Percentiles rank a stretch among this genome's conserved stretches.
These are phyloP conservation scores for Hydropotes inermis DNA, from an alignment of 2,113 vertebrate species.

Conservation along the genomic window DNA sequence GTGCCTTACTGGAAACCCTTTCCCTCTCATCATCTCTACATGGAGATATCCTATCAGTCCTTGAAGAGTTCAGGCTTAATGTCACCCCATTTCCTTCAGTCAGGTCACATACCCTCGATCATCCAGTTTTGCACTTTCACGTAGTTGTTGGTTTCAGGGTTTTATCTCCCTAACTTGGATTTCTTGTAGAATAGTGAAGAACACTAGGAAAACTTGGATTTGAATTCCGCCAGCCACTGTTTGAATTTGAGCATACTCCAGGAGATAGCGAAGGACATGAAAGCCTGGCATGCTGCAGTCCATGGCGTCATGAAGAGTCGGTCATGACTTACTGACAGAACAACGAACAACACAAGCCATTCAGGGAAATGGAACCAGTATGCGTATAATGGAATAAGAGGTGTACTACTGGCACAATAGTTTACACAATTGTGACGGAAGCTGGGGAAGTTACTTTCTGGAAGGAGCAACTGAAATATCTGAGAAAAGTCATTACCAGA, in stretches of 20 bases:
- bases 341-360: background rate
- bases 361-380: background rate
- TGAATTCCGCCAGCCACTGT: background rate
- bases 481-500: background rate
- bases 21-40: background rate
- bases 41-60: background rate
- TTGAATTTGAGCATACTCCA: background rate
- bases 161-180: background rate
- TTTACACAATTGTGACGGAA: background rate
- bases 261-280: background rate
- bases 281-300: background rate
- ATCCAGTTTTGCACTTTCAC: background rate
- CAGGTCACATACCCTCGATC: background rate
- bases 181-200: background rate
- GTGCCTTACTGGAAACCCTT: background rate
- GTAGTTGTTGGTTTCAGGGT: background rate
- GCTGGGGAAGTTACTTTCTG: background rate
- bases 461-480: background rate
- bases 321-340: background rate
- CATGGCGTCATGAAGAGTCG: background rate
- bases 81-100: background rate
- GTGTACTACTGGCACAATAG: background rate
- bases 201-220: background rate
- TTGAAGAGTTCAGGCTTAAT: background rate
- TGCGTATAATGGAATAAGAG: background rate